Percentiles rank a stretch among this genome's conserved stretches.
These are phyloP conservation scores for Anguilla japonica DNA, from an alignment of 2,113 vertebrate genomes.

Conservation along the genomic window DNA sequence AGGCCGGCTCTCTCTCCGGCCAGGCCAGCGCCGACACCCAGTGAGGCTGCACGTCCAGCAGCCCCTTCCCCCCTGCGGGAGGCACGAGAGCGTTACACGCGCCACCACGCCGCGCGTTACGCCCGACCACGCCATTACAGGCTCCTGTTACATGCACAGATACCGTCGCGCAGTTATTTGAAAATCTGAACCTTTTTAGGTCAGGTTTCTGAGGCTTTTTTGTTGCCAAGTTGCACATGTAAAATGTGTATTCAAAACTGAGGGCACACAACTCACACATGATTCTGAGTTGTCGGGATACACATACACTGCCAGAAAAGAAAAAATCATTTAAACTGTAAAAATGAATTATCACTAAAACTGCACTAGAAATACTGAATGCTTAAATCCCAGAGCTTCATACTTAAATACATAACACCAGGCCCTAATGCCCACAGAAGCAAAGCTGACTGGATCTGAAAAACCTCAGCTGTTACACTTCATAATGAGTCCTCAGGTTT, in stretches of 20 bases:
- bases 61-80: conserved; percentile 82
- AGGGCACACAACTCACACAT: not conserved
- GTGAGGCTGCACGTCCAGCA: conserved; percentile 89
- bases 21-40: conserved; percentile 93
- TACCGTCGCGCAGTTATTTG: no score
- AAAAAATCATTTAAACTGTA: not conserved
- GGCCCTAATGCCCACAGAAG: not conserved
- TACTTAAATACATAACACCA: not conserved
- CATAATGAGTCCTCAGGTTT: not conserved
- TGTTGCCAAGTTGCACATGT: no score
- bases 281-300: not conserved
- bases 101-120: no score
- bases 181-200: no score
- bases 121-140: no score
- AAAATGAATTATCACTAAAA: not conserved
- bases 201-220: no score
- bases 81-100: conserved; percentile 9
- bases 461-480: no score
- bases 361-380: not conserved
- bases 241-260: no score
- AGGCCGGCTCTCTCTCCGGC: conserved; percentile 80
- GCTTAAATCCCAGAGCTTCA: not conserved
- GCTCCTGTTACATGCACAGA: no score
- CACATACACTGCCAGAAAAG: not conserved
- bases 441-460: not conserved